A percentile compares a stretch with the other conserved stretches of the same genome.
Conservation (phyloP, 1,140 invertebrate species). For the Calosoma granatense region DNA sequence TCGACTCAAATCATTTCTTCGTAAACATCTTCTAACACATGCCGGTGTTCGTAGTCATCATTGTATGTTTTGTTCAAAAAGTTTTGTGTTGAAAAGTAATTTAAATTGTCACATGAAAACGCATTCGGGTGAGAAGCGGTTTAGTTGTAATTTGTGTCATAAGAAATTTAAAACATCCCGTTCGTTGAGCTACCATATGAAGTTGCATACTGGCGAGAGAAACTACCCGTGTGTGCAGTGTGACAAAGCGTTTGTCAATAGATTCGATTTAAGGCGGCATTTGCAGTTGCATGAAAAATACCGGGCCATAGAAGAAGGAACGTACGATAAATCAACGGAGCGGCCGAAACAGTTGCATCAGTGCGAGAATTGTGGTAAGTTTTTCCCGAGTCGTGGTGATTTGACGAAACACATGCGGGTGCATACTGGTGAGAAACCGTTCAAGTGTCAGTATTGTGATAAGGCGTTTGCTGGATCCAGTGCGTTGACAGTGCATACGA, state of each 20-base stretch:
- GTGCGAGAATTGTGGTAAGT: conserved; percentile 15
- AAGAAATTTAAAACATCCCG: conserved; percentile 15
- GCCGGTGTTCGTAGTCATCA: conserved; percentile 7
- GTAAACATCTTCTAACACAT: conserved; percentile 12
- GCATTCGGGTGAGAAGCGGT: conserved; percentile 13
- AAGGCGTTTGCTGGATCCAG: conserved; percentile 21
- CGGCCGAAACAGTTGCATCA: conserved; percentile 12
- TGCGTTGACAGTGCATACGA: conserved; percentile 16
- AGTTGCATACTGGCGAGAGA: conserved; percentile 13
- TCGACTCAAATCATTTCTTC: conserved; percentile 6
- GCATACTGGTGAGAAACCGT: conserved; percentile 24
- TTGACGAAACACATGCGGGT: conserved; percentile 24
- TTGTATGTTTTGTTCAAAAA: conserved; percentile 13
- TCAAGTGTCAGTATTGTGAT: conserved; percentile 20
- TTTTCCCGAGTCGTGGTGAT: conserved; percentile 18
- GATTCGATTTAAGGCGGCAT: conserved; percentile 12
- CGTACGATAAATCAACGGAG: conserved; percentile 14
- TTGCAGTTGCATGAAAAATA: conserved; percentile 14
- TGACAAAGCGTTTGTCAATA: conserved; percentile 15
- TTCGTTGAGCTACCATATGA: conserved; percentile 8
- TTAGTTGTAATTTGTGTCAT: conserved; percentile 10
- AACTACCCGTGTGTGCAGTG: conserved; percentile 15
- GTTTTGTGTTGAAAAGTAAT: conserved; percentile 11
- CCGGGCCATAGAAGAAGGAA: conserved; percentile 10
- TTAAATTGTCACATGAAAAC: conserved; percentile 12